These are phyloP conservation scores for Cremastinae sp. DNA, from an alignment of 2,888 invertebrate species.

Conservation along the genomic window DNA sequence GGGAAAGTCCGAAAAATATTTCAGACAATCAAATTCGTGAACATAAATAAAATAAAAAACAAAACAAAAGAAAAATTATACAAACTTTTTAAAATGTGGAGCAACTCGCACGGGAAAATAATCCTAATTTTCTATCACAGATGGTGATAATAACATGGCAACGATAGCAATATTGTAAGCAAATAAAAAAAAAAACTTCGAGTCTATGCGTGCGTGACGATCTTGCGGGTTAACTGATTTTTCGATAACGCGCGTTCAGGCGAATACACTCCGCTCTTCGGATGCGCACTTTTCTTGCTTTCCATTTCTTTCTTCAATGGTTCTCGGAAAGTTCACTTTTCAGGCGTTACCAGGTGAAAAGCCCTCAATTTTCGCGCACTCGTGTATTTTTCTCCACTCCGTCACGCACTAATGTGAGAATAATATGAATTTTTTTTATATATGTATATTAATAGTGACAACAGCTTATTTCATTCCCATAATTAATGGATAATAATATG, in stretches of 20 bases:
- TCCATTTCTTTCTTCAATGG: background rate
- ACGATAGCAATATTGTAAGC: background rate
- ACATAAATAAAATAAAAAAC: conserved; percentile 2
- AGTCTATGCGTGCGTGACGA: conserved; percentile 58
- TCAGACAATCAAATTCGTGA: conserved; percentile 40
- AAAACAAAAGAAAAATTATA: background rate
- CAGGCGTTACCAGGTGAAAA: background rate
- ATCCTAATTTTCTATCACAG: conserved; percentile 45
- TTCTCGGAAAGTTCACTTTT: background rate
- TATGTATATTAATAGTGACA: too few relatives aligned
- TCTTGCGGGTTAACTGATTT: conserved; percentile 56
- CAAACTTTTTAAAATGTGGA: conserved; percentile 31
- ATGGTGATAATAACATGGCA: background rate
- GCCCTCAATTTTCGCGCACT: background rate
- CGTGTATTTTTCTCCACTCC: too few relatives aligned
- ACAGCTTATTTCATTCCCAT: too few relatives aligned
- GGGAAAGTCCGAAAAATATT: conserved; percentile 35
- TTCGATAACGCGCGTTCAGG: conserved; percentile 52
- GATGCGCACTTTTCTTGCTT: conserved; percentile 32
- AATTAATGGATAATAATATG: too few relatives aligned
- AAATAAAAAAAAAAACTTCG: conserved; percentile 19
- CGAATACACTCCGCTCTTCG: conserved; percentile 29
- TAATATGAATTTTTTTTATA: too few relatives aligned
- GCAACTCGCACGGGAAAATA: conserved; percentile 41
- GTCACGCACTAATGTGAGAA: too few relatives aligned